Conservation (phyloP, 2,113 vertebrate species). For the Alexandromys fortis region DNA sequence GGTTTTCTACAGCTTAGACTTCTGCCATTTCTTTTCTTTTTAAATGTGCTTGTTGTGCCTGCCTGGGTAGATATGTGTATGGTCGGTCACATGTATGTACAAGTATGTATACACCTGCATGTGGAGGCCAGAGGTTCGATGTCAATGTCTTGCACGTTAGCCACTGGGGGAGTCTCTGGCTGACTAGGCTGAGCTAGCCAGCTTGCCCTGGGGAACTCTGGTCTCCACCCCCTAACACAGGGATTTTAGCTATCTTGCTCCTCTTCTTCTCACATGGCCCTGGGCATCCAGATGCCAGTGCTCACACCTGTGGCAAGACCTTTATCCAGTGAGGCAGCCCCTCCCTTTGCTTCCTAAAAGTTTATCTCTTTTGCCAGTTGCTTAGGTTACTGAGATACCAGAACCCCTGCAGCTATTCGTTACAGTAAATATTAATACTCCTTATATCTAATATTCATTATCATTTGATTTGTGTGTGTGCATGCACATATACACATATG, state of each 20-base stretch:
- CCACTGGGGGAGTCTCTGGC: neutral
- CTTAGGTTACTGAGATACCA: neutral
- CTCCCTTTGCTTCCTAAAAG: neutral
- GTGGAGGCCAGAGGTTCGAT: neutral
- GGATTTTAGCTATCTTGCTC: neutral
- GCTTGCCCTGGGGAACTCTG: neutral
- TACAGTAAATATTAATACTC: neutral
- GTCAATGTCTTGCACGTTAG: neutral
- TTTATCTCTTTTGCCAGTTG: neutral
- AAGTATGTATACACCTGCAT: neutral
- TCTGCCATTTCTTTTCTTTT: neutral
- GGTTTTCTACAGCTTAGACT: neutral
- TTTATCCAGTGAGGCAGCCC: neutral
- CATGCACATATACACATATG: too few relatives aligned
- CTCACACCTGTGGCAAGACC: neutral
- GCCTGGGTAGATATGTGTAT: neutral
- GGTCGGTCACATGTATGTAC: neutral
- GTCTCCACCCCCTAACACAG: neutral
- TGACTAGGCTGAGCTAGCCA: neutral
- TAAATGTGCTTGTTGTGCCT: neutral
- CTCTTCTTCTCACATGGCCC: neutral
- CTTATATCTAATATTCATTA: neutral
- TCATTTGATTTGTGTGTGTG: too few relatives aligned
- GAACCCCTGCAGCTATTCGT: neutral
- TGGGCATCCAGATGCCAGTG: neutral